These are phyloP conservation scores for Stenodema calcarata DNA, from an alignment of 2,888 invertebrate species.

Conservation along the genomic window DNA sequence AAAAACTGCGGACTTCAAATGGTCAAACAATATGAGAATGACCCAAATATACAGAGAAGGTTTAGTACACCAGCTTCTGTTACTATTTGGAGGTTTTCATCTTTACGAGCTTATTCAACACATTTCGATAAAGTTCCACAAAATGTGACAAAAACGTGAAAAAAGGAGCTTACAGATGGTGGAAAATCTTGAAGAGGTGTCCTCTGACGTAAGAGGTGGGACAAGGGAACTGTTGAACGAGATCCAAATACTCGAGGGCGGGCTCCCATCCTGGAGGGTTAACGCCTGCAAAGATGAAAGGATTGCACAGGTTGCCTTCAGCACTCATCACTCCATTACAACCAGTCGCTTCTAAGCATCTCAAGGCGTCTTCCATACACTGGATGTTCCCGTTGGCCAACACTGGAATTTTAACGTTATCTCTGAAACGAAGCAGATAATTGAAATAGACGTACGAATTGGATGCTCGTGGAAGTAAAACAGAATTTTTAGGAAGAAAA, in stretches of 20 bases:
- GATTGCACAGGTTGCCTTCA: conserved; percentile 97
- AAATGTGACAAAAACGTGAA: background rate
- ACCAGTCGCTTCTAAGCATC: conserved; percentile 84
- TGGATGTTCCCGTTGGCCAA: conserved; percentile 98
- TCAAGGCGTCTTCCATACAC: conserved; percentile 81
- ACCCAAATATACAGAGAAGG: no score
- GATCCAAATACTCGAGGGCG: conserved; percentile 83
- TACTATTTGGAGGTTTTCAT: no score
- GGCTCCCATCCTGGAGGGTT: conserved; percentile 89
- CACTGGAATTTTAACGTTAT: conserved; percentile 88
- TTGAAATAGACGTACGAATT: no score
- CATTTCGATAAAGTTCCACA: background rate
- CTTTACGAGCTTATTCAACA: no score
- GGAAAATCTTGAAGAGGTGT: conserved; percentile 95
- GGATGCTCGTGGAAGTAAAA: no score
- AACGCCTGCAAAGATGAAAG: conserved; percentile 82
- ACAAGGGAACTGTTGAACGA: conserved; percentile 83
- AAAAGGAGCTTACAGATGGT: conserved; percentile 80
- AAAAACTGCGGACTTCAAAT: no score
- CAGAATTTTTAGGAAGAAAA: no score
- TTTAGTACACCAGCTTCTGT: no score
- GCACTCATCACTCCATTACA: conserved; percentile 89
- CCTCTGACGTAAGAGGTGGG: conserved; percentile 90
- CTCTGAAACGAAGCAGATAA: conserved; percentile 65
- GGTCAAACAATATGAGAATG: no score